phyloP scores from a whole-genome alignment of 2,797 vertebrate species.

The Spinus olivaceus region DNA sequence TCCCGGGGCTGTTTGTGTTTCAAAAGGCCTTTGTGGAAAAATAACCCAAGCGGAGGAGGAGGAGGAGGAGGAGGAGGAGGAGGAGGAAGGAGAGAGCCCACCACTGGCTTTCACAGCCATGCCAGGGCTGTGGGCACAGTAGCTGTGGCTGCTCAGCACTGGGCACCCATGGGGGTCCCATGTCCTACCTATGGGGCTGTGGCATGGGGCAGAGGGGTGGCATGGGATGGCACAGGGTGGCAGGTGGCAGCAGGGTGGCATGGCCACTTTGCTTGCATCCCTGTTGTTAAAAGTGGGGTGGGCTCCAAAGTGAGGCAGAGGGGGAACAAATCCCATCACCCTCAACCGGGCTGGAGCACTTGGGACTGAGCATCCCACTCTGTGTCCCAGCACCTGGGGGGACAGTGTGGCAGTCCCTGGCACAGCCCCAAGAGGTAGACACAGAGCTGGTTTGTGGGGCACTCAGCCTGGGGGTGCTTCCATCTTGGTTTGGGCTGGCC shows the following conservation, averaged over 20 bases:
- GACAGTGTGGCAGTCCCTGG: background rate
- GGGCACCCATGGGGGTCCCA: background rate
- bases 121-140: background rate
- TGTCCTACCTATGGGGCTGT: background rate
- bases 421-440: background rate
- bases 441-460: rapidly evolving
- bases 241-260: background rate
- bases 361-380: rapidly evolving
- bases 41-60: slow-evolving; percentile 35
- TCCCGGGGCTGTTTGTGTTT: slow-evolving; percentile 64
- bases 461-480: background rate
- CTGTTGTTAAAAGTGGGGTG: background rate
- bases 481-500: rapidly evolving
- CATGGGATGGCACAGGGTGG: background rate
- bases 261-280: rapidly evolving
- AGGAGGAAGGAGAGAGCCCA: slow-evolving; percentile 16
- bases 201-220: background rate
- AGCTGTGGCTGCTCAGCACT: background rate
- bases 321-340: background rate
- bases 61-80: slow-evolving; percentile 5
- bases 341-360: background rate
- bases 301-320: background rate
- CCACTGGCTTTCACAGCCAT: background rate
- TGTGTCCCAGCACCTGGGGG: rapidly evolving
- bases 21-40: slow-evolving; percentile 68